Conservation (phyloP, 35 echinoderm and acorn worm species). For the Diadema setosum region DNA sequence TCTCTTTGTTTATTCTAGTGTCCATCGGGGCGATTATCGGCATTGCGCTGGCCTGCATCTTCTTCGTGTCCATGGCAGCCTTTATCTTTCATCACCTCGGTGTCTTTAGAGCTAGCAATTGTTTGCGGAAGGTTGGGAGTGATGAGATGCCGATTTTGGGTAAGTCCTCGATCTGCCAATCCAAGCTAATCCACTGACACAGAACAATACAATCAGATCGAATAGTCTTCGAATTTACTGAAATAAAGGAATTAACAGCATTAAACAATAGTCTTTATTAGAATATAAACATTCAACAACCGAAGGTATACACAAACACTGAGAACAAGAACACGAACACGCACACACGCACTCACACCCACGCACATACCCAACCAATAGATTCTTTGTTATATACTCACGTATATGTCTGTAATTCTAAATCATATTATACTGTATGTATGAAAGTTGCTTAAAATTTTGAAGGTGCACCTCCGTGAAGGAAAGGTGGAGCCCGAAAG, state of each 20-base stretch:
- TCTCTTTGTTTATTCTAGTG: background rate
- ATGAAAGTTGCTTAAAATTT: background rate
- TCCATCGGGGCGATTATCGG: conserved; percentile 2
- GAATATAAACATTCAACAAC: too few relatives aligned
- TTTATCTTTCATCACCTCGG: conserved; percentile 1
- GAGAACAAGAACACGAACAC: background rate
- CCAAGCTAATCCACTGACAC: background rate
- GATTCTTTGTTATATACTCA: too few relatives aligned
- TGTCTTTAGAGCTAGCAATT: background rate
- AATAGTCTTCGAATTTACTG: too few relatives aligned
- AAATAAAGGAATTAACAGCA: too few relatives aligned
- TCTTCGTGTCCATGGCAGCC: background rate
- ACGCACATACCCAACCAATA: too few relatives aligned
- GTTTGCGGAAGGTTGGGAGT: background rate
- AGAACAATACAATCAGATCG: background rate
- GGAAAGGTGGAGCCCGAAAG: too few relatives aligned
- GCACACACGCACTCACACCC: too few relatives aligned
- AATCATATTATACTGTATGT: too few relatives aligned
- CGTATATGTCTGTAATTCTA: too few relatives aligned
- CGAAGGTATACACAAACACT: too few relatives aligned
- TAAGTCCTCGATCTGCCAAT: background rate
- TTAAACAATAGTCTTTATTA: background rate
- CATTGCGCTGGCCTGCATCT: background rate
- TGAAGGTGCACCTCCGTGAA: background rate
- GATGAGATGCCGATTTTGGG: conserved; percentile 10